Evolutionary conservation across 2,113 vertebrate species (phyloP).

Genomic region (Limnothrissa miodon): DNA sequence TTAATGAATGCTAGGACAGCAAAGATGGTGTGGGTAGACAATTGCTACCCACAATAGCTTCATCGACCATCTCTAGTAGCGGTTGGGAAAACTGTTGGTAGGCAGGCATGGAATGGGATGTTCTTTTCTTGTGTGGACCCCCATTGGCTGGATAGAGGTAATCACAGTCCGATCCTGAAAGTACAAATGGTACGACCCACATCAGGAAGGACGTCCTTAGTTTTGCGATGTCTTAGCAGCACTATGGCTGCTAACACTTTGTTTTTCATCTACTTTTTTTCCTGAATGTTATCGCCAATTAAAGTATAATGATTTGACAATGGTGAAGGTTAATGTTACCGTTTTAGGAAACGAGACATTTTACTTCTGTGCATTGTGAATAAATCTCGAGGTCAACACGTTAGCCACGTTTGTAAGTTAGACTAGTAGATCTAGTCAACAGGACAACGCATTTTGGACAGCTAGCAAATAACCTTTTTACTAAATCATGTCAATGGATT

Average conservation of each 20-base stretch:
- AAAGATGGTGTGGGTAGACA: too few relatives aligned
- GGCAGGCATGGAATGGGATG: too few relatives aligned
- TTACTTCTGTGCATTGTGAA: background rate
- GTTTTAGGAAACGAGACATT: background rate
- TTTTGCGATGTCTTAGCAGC: background rate
- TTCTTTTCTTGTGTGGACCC: background rate
- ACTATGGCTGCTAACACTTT: background rate
- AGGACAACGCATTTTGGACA: background rate
- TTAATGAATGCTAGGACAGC: too few relatives aligned
- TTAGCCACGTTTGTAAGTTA: background rate
- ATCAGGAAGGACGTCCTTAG: slow-evolving; percentile 3
- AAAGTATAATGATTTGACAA: background rate
- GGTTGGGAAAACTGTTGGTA: too few relatives aligned
- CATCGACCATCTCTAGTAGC: too few relatives aligned
- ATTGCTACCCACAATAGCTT: too few relatives aligned
- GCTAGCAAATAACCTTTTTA: background rate
- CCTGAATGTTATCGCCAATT: background rate
- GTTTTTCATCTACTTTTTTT: background rate
- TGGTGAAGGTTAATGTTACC: background rate
- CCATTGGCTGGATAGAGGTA: background rate
- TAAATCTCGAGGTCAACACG: too few relatives aligned
- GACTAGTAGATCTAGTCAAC: too few relatives aligned
- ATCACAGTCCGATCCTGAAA: background rate
- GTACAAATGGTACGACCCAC: slow-evolving; percentile 2
- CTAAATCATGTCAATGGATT: slow-evolving; percentile 45